Evolutionary conservation across 2,113 vertebrate species (phyloP).

Genomic region (Notarius quadriscutis): DNA sequence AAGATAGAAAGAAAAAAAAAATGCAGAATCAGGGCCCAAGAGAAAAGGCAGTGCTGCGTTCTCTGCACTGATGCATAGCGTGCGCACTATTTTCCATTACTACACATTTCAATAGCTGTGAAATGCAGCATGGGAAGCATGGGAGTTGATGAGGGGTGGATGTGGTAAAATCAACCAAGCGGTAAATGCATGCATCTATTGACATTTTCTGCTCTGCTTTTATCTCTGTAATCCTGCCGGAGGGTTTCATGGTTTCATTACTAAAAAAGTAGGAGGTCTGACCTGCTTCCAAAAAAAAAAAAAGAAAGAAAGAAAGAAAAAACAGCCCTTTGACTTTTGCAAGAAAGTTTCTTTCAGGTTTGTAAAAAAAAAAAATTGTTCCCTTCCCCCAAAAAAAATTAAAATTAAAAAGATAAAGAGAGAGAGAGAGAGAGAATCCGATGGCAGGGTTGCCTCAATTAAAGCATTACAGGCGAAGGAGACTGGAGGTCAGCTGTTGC

Average conservation of each 20-base stretch:
- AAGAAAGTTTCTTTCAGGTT: constrained; percentile 20
- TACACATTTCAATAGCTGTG: constrained; percentile 18
- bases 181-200: constrained; percentile 20
- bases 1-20: neutral
- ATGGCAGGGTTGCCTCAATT: constrained; percentile 35
- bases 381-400: neutral
- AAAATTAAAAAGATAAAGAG: neutral
- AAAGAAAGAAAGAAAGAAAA: neutral
- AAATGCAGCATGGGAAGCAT: constrained; percentile 8
- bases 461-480: constrained; percentile 45
- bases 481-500: constrained; percentile 49
- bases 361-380: constrained; percentile 1
- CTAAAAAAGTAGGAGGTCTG: neutral
- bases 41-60: constrained; percentile 38
- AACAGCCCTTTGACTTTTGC: constrained; percentile 18
- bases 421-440: constrained; percentile 19
- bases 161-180: constrained; percentile 33
- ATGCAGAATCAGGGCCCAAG: constrained; percentile 38
- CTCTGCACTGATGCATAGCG: neutral
- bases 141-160: constrained; percentile 9
- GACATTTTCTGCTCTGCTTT: constrained; percentile 11
- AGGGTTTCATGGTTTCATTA: constrained; percentile 4
- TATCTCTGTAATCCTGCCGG: constrained; percentile 3
- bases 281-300: neutral
- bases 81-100: constrained; percentile 4